phyloP scores from a whole-genome alignment of 2,888 invertebrate genomes.

The Notodonta ziczac region DNA sequence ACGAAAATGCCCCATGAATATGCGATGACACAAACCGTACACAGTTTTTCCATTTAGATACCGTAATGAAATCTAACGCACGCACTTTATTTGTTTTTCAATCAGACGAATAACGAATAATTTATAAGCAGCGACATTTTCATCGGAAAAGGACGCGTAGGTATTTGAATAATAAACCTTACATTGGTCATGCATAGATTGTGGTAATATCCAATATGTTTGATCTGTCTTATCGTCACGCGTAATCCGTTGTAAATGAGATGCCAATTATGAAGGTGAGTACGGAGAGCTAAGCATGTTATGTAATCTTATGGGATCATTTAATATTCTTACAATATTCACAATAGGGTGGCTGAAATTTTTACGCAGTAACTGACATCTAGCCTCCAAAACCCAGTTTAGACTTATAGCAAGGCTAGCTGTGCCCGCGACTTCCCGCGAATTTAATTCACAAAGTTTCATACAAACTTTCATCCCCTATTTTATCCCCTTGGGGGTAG shows the following conservation, averaged over 20 bases:
- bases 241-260: no score
- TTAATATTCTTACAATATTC: no score
- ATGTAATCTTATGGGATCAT: no score
- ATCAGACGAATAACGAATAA: constrained; percentile 59
- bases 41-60: constrained; percentile 82
- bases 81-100: constrained; percentile 72
- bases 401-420: no score
- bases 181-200: constrained; percentile 6
- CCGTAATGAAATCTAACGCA: constrained; percentile 80
- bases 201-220: constrained; percentile 3
- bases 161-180: constrained; percentile 5
- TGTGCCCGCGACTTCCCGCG: no score
- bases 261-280: neutral
- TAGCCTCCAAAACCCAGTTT: no score
- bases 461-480: no score
- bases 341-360: no score
- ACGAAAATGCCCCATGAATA: constrained; percentile 84
- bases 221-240: neutral
- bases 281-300: neutral
- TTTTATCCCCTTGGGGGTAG: no score
- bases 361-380: no score
- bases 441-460: no score
- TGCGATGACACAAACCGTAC: constrained; percentile 84
- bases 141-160: constrained; percentile 3
- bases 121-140: constrained; percentile 23